phyloP scores from a whole-genome alignment of 2,797 vertebrate genomes.

The Diplodus puntazzo region DNA sequence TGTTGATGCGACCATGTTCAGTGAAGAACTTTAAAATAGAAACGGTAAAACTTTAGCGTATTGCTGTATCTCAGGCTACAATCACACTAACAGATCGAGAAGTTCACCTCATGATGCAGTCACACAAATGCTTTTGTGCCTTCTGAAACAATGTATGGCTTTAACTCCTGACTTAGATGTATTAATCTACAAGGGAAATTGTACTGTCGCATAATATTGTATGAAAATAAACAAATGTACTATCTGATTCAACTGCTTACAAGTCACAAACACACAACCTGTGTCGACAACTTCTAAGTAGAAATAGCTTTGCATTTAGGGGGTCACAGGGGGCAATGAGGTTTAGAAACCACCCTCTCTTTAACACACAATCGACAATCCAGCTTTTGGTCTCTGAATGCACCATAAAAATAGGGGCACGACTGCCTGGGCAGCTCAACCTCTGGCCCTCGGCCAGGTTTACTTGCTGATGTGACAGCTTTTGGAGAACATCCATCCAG shows the following conservation, averaged over 20 bases:
- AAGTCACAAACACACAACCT: neutral
- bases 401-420: neutral
- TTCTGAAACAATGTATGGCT: neutral
- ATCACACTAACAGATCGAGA: no score
- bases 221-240: neutral
- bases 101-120: neutral
- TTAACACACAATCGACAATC: no score
- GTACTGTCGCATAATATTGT: no score
- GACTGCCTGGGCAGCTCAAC: constrained; percentile 17
- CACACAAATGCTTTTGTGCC: neutral
- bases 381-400: neutral
- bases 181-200: no score
- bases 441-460: constrained; percentile 34
- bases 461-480: constrained; percentile 60
- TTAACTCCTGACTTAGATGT: neutral
- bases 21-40: neutral
- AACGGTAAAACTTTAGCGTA: neutral
- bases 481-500: constrained; percentile 48
- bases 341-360: neutral
- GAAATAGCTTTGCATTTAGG: neutral
- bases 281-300: neutral
- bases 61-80: neutral
- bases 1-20: neutral
- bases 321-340: neutral
- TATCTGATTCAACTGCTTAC: neutral